Evolutionary conservation across 2,113 vertebrate genomes (phyloP).

Genomic region (Chaetorhynchus papuensis): DNA sequence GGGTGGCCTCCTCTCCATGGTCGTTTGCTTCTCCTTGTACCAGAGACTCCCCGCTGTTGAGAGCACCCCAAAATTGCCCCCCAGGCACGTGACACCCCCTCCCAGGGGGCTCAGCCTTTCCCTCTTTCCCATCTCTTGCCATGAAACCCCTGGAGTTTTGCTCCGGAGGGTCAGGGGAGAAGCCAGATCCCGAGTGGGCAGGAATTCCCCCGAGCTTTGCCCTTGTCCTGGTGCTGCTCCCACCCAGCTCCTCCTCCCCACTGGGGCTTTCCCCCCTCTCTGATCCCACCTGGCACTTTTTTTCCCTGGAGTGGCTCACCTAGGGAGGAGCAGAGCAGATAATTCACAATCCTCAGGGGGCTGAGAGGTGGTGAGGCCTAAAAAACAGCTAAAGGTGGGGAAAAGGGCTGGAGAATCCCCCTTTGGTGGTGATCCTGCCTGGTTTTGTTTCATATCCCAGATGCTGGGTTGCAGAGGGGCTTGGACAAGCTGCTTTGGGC

Average conservation of each 20-base stretch:
- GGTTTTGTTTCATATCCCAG: fast-evolving
- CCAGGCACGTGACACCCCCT: fast-evolving
- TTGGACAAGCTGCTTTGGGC: not conserved
- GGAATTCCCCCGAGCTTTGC: fast-evolving
- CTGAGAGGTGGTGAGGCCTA: not conserved
- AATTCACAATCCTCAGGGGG: not conserved
- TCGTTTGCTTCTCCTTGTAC: fast-evolving
- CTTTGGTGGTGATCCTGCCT: fast-evolving
- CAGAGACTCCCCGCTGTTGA: fast-evolving
- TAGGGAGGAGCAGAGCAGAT: not conserved
- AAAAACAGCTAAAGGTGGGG: not conserved
- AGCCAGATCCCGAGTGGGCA: fast-evolving
- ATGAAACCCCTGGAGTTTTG: not conserved
- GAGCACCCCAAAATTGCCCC: not conserved
- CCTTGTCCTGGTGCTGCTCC: not conserved
- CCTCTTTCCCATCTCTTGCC: not conserved
- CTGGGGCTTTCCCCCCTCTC: not conserved
- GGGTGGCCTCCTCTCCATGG: not conserved
- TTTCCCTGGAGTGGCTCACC: not conserved
- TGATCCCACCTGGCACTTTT: not conserved
- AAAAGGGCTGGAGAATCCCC: not conserved
- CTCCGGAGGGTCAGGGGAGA: fast-evolving
- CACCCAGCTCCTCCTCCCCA: not conserved
- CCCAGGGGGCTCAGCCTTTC: not conserved
- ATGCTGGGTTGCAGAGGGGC: fast-evolving